Evolutionary conservation across 2,113 vertebrate genomes (phyloP), one percentile per base, ranked within the genome.

Genomic region (Erinaceus europaeus): DNA sequence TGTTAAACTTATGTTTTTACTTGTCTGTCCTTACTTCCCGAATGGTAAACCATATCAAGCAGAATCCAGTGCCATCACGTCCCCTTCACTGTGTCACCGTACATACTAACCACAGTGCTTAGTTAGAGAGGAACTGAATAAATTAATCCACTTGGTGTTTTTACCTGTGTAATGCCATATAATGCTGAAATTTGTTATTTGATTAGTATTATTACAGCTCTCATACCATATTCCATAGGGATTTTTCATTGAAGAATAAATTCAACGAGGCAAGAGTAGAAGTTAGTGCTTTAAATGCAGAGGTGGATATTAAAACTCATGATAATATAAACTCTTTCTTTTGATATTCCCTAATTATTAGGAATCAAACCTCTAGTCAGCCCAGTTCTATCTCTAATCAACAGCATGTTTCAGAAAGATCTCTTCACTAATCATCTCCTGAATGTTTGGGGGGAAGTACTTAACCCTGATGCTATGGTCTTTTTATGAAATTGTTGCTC

Each of bases 401-500:
- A 29, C 15, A 32, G 4, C 34, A 53, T 62, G n/a, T 82, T 82
- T 46, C 65, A 38, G 59, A 42, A 80, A 68, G 27, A 68, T 89
- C 57, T 29, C 0, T 86, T 53, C 57, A 50, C 74, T 59, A 52
- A 59, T 79, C 46, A 71, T 73, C 44, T 82, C 59, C 81, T 44
- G 52, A 86, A 8, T 29, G 20, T 71, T 32, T 89, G 36, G 48
- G 21, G 40, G 48, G 42, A 62, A 25, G 10, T 74, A 11, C 36
- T 29, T 13, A 44, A n/a, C 42, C 13, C 64, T 81, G 36, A 69
- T 52, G 46, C 6, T 25, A 34, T 18, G 42, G 59, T 82, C 32
- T 82, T 91, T n/a, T 89, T 62, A 40, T 53, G 67, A 64, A 11
- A 38, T n/a, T 78, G 20, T 78, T 69, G 27, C 29, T 92, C 12